Evolutionary conservation across 2,888 invertebrate genomes (phyloP).

Genomic region (Thera obeliscata): DNA sequence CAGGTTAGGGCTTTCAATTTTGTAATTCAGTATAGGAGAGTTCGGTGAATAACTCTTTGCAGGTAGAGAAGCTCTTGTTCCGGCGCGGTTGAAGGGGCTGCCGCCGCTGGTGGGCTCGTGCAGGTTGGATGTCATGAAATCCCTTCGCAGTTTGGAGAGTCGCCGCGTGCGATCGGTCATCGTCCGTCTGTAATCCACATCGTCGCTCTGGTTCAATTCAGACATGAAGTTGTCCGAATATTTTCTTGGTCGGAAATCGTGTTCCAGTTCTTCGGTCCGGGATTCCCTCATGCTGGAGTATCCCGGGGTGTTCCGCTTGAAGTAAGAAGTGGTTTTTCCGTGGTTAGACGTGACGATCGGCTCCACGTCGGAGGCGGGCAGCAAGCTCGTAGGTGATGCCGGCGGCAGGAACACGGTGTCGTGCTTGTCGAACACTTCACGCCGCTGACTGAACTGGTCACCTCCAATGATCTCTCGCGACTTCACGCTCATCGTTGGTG

Average conservation of each 20-base stretch:
- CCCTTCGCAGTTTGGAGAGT: conserved; percentile 73
- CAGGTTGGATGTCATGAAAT: conserved; percentile 75
- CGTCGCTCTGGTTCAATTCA: conserved; percentile 74
- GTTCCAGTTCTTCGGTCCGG: conserved; percentile 66
- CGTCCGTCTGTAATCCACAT: conserved; percentile 74
- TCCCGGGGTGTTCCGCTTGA: conserved; percentile 73
- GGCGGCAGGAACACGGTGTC: conserved; percentile 79
- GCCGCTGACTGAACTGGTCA: conserved; percentile 80
- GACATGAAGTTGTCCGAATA: conserved; percentile 79
- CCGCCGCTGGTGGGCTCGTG: conserved; percentile 71
- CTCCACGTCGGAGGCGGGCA: conserved; percentile 64
- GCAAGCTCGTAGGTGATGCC: conserved; percentile 61
- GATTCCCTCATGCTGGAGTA: conserved; percentile 80
- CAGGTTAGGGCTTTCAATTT: conserved; percentile 77
- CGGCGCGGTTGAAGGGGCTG: conserved; percentile 66
- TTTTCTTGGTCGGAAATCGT: conserved; percentile 75
- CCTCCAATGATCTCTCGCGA: conserved; percentile 80
- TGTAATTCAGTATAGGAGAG: conserved; percentile 60
- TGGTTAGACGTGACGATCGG: conserved; percentile 76
- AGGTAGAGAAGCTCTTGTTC: conserved; percentile 73
- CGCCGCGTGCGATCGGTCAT: conserved; percentile 76
- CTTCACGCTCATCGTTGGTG: conserved; percentile 78
- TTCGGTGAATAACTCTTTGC: conserved; percentile 58
- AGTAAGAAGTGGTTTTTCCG: conserved; percentile 76
- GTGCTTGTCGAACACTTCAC: conserved; percentile 81